Evolutionary conservation across 1,140 invertebrate species (phyloP).

Genomic region (Zaprionus ornatus): DNA sequence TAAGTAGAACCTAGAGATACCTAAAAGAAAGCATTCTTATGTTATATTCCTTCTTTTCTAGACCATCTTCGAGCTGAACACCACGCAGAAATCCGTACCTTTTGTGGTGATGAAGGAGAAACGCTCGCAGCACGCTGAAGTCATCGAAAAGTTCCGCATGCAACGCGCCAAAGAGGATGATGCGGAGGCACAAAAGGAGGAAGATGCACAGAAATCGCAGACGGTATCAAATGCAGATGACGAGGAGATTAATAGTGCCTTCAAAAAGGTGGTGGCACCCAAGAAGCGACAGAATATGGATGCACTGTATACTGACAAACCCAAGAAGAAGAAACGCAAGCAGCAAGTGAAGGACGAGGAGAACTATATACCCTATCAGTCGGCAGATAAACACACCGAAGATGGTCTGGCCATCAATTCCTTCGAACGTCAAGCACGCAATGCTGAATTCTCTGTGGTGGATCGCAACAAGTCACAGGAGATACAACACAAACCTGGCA

Average conservation of each 20-base stretch:
- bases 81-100: conserved; percentile 90
- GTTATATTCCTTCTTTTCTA: conserved; percentile 78
- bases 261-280: conserved; percentile 85
- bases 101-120: conserved; percentile 90
- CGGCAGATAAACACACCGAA: conserved; percentile 94
- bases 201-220: conserved; percentile 38
- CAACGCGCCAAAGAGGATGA: conserved; percentile 79
- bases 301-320: conserved; percentile 85
- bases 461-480: conserved; percentile 89
- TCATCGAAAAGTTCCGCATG: conserved; percentile 84
- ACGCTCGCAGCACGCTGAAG: conserved; percentile 87
- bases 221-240: conserved; percentile 57
- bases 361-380: conserved; percentile 94
- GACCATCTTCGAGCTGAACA: conserved; percentile 97
- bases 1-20: conserved; percentile 84
- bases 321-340: conserved; percentile 85
- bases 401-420: conserved; percentile 92
- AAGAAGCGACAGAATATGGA: conserved; percentile 86
- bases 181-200: conserved; percentile 65
- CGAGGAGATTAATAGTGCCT: conserved; percentile 72
- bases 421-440: conserved; percentile 89
- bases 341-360: conserved; percentile 87
- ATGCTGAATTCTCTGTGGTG: conserved; percentile 90
- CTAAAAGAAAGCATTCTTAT: background rate
- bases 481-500: conserved; percentile 85